phyloP scores from a whole-genome alignment of 2,797 vertebrate species.

The Alca torda region DNA sequence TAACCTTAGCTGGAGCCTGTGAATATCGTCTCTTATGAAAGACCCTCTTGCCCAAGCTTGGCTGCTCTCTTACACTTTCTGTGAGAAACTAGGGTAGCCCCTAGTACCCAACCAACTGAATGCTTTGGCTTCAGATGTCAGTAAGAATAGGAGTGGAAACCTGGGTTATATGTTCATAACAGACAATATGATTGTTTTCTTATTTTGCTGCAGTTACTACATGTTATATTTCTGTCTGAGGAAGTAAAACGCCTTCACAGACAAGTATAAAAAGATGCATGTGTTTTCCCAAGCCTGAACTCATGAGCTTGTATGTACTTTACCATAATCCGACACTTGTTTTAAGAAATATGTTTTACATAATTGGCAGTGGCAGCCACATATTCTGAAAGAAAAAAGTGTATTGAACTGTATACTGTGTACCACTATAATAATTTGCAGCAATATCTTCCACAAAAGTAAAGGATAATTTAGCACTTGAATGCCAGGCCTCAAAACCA shows the following conservation, averaged over 20 bases:
- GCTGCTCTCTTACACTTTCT: neutral
- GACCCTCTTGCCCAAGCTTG: neutral
- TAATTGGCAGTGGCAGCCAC: slow-evolving; percentile 6
- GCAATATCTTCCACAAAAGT: neutral
- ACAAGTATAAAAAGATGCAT: neutral
- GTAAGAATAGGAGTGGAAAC: neutral
- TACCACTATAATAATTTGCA: neutral
- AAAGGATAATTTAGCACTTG: neutral
- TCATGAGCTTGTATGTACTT: neutral
- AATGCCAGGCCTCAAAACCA: neutral
- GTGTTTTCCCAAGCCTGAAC: neutral
- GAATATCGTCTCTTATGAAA: neutral
- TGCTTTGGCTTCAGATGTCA: neutral
- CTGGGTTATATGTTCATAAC: neutral
- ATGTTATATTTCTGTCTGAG: neutral
- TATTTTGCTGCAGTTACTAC: neutral
- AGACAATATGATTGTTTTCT: neutral
- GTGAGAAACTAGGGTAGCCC: neutral
- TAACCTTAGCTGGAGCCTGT: neutral
- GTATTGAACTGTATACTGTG: neutral
- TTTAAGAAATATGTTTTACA: neutral
- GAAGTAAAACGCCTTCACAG: neutral
- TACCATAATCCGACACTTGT: neutral
- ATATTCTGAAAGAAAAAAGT: neutral
- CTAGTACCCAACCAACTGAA: neutral